Percentiles rank a stretch among this genome's conserved stretches.
phyloP scores from a whole-genome alignment of 1,140 invertebrate species.

The Eriocheir sinensis region DNA sequence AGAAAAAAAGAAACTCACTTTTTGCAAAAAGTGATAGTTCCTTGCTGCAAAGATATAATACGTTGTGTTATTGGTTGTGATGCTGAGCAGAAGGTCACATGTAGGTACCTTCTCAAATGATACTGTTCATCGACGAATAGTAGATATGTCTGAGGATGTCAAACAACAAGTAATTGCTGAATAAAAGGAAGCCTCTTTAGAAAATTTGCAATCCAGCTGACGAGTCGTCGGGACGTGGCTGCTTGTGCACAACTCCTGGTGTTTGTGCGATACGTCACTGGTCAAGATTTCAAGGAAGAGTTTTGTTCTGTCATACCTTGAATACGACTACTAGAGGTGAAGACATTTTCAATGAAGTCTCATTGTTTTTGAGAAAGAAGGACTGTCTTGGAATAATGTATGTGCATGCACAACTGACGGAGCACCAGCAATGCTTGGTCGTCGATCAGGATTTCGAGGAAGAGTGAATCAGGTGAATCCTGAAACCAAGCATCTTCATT shows the following conservation, averaged over 20 bases:
- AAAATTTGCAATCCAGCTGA: constrained; percentile 52
- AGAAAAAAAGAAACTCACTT: too few species aligned
- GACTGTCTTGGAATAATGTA: constrained; percentile 13
- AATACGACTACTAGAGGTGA: constrained; percentile 51
- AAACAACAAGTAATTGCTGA: constrained; percentile 53
- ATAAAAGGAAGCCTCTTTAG: constrained; percentile 45
- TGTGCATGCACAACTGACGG: constrained; percentile 30
- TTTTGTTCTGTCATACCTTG: constrained; percentile 50
- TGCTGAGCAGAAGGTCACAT: too few species aligned
- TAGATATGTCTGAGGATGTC: constrained; percentile 43
- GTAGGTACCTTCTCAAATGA: too few species aligned
- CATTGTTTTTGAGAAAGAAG: not conserved
- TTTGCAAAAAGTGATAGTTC: too few species aligned
- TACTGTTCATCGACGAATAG: not conserved
- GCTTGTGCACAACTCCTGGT: constrained; percentile 46
- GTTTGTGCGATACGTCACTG: constrained; percentile 38
- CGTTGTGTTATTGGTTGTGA: too few species aligned
- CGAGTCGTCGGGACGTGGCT: not conserved
- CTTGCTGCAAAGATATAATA: too few species aligned
- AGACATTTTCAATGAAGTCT: constrained; percentile 35
- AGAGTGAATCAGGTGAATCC: not conserved
- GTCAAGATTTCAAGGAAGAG: constrained; percentile 48
- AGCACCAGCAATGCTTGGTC: not conserved
- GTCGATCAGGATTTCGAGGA: constrained; percentile 27
- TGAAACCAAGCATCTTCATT: constrained; percentile 1